Conservation (phyloP, 2,797 vertebrate genomes). For the Acipenser transmontanus region DNA sequence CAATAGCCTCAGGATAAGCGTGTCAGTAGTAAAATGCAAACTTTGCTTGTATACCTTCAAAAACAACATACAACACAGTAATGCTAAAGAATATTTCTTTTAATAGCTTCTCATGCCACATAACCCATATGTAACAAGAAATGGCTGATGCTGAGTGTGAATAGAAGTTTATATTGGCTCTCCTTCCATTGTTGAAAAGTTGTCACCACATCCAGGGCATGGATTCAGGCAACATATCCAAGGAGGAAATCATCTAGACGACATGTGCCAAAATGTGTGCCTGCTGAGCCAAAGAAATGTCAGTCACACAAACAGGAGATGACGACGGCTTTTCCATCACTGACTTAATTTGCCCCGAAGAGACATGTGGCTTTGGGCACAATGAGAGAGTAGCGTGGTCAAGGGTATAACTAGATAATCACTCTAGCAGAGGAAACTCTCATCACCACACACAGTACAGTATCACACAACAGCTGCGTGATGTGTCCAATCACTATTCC, state of each 20-base stretch:
- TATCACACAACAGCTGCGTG: too few relatives aligned
- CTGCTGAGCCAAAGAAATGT: constrained; percentile 41
- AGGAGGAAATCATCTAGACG: constrained; percentile 50
- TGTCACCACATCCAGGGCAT: constrained; percentile 33
- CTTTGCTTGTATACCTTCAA: constrained; percentile 2
- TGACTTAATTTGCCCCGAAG: constrained; percentile 17
- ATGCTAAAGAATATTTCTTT: constrained; percentile 32
- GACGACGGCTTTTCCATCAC: constrained; percentile 32
- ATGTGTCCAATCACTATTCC: too few relatives aligned
- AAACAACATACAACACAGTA: constrained; percentile 41
- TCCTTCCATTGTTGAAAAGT: constrained; percentile 44
- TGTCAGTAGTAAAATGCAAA: constrained; percentile 16
- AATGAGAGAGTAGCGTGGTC: constrained; percentile 28
- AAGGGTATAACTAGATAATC: constrained; percentile 29
- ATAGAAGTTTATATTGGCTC: constrained; percentile 15
- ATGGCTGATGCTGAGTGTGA: not conserved
- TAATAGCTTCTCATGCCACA: not conserved
- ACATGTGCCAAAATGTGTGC: constrained; percentile 41
- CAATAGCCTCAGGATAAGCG: too few relatives aligned
- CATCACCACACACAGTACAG: too few relatives aligned
- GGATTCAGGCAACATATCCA: constrained; percentile 41
- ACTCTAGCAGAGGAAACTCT: constrained; percentile 17
- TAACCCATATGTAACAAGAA: not conserved
- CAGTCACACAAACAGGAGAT: constrained; percentile 31
- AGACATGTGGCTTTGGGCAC: constrained; percentile 19